These are phyloP conservation scores for Leptocoma aspasia DNA, from an alignment of 2,113 vertebrate species.

Conservation along the genomic window DNA sequence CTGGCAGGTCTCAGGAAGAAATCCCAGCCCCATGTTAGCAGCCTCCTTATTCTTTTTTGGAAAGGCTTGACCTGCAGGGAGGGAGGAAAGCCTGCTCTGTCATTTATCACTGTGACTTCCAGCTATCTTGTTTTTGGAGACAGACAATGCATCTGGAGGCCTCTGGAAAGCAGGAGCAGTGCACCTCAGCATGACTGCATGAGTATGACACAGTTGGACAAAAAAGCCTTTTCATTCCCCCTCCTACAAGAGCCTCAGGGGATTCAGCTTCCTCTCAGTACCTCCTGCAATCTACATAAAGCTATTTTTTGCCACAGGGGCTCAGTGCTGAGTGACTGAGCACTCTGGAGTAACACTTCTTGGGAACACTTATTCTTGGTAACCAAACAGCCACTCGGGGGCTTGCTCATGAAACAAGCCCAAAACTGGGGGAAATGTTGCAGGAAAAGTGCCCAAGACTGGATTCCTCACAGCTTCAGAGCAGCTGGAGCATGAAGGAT, in stretches of 20 bases:
- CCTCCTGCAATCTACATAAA: slow-evolving; percentile 25
- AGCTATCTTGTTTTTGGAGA: not conserved
- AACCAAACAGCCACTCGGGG: not conserved
- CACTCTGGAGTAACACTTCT: not conserved
- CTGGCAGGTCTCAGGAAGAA: not conserved
- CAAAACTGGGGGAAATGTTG: fast-evolving
- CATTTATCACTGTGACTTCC: not conserved
- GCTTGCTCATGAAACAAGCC: not conserved
- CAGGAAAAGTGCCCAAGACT: not conserved
- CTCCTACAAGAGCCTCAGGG: slow-evolving; percentile 21
- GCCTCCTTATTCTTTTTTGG: not conserved
- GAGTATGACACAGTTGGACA: not conserved
- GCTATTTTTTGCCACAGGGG: slow-evolving; percentile 12
- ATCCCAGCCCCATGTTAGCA: not conserved
- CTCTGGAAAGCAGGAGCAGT: not conserved
- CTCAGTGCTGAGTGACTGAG: not conserved
- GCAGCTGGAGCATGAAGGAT: not conserved
- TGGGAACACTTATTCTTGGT: not conserved
- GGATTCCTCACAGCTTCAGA: not conserved
- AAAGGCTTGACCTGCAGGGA: not conserved
- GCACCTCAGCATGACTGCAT: not conserved
- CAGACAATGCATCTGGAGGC: not conserved
- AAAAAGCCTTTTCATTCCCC: not conserved
- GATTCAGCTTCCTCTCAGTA: slow-evolving; percentile 23
- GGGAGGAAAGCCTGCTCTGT: not conserved